phyloP scores from a whole-genome alignment of 2,888 invertebrate genomes.

The Pandemis corylana region DNA sequence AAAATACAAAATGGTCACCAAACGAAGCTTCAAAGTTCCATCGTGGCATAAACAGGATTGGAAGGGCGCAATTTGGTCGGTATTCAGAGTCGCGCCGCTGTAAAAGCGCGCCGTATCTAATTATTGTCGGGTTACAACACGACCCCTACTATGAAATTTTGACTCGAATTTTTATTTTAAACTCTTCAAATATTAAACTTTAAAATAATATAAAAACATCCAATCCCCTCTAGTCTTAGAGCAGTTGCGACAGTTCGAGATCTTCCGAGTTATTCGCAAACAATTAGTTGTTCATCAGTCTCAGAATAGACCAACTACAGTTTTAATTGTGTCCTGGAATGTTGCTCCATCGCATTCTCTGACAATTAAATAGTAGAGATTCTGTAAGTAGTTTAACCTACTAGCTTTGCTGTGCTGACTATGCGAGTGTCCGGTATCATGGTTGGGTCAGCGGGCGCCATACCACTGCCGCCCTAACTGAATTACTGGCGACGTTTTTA shows the following conservation, averaged over 20 bases:
- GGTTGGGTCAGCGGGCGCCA: constrained; percentile 55
- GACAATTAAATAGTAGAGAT: background rate
- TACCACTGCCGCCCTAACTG: constrained; percentile 64
- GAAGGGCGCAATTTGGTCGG: constrained; percentile 82
- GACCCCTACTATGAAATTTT: constrained; percentile 60
- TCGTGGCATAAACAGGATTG: constrained; percentile 77
- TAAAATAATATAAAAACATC: background rate
- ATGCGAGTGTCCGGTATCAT: constrained; percentile 46
- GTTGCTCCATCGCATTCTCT: background rate
- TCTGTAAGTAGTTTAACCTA: background rate
- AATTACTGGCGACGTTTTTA: constrained; percentile 79
- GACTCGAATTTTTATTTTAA: constrained; percentile 44
- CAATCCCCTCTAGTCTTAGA: background rate
- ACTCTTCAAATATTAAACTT: background rate
- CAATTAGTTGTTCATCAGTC: constrained; percentile 1
- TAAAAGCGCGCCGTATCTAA: constrained; percentile 84
- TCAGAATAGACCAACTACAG: background rate
- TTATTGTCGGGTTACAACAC: constrained; percentile 77
- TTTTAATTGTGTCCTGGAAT: background rate
- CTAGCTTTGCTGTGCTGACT: background rate
- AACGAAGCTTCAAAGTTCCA: constrained; percentile 67
- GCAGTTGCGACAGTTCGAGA: background rate
- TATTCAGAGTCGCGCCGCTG: constrained; percentile 79
- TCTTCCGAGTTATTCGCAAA: background rate
- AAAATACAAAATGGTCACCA: constrained; percentile 58